Conservation (phyloP, 35 echinoderm and acorn worm species). For the Ptychodera flava region DNA sequence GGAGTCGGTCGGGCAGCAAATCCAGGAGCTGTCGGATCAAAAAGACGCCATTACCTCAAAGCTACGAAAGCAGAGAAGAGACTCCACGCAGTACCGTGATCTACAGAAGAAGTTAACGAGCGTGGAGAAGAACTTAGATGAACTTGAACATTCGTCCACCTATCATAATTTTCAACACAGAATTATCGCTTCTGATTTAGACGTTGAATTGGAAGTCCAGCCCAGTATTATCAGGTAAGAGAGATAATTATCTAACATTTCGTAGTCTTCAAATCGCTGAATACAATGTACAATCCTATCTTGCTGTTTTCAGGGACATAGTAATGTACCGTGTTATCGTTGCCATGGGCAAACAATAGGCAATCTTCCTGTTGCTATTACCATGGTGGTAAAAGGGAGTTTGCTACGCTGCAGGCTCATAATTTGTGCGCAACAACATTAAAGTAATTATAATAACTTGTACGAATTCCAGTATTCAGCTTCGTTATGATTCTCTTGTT, state of each 20-base stretch:
- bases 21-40: not conserved
- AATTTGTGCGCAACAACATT: no score
- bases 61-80: not conserved
- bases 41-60: not conserved
- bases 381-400: no score
- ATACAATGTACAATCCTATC: no score
- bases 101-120: not conserved
- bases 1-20: not conserved
- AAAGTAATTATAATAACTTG: no score
- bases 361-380: no score
- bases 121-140: not conserved
- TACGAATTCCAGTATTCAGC: no score
- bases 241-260: not conserved
- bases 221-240: not conserved
- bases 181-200: not conserved
- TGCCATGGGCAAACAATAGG: no score
- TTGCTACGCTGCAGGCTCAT: no score
- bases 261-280: no score
- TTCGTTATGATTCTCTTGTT: no score
- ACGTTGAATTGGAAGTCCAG: not conserved
- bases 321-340: no score
- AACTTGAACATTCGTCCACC: not conserved
- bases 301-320: no score
- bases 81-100: not conserved
- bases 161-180: not conserved